Base-by-base conservation (phyloP, 2,797 vertebrate genomes). In the Oreortyx pictus region DNA sequence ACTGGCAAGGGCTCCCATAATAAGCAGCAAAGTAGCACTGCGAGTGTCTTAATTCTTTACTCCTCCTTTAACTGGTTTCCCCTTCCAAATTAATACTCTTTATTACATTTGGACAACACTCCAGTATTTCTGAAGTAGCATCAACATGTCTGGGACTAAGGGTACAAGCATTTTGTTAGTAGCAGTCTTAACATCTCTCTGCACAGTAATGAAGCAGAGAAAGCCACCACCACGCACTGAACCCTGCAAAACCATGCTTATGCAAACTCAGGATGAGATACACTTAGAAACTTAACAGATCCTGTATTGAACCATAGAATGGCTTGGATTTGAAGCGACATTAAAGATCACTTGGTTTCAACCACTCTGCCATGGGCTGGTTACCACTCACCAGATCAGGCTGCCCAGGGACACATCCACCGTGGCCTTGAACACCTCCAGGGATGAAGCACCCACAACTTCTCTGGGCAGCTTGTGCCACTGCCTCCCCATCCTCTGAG, bases 21-120 rank as follows among this genome's bases (percentile, higher is more conserved):
- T 66, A 82, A 94, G 76, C 50, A 89, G 73, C 64, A 70, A 80
- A 85, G 29, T 39, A 82, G 43, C 43, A 87, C 62, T 72, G 47
- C 81, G 47, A 85, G 46, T 19, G 27, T 35, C 19, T 49, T 82
- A 62, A 77, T 62, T 77, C 75, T 88, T 91, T 39, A 27, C 25
- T 20, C 46, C 49, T 65, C 44, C n/a, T 90, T 92, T 87, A 75
- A 85, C 27, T 5, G 1, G 52, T 85, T 87, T 90, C 11, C 65
- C 49, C 39, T 54, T 64, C 62, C 82, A 89, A 92, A 89, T 82
- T 82, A 91, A 90, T 65, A 93, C 59, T 90, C 75, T 61, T 17
- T 74, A 81, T 70, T 2, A 2, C 49, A 90, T 72, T 94, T 82
- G 86, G 75, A 92, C 83, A 91, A 13, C 46, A 72, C 73, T 56